These are phyloP conservation scores for Turritopsis rubra DNA, from an alignment of 30 jellyfish, hydroid and myxozoan genomes.

Conservation along the genomic window DNA sequence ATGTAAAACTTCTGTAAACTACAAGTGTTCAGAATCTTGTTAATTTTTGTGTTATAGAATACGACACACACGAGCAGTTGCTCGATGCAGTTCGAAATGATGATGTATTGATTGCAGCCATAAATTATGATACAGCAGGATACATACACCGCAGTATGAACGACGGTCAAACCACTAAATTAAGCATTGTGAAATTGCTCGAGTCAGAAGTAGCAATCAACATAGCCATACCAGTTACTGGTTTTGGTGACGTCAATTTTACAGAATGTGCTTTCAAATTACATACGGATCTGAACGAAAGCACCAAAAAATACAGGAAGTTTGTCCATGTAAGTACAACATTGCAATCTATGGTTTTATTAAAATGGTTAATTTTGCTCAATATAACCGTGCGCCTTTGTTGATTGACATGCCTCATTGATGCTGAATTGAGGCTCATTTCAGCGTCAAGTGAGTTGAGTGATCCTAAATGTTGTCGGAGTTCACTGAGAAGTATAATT, in stretches of 20 bases:
- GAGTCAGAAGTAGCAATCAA: neutral
- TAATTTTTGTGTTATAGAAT: neutral
- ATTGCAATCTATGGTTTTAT: neutral
- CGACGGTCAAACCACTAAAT: neutral
- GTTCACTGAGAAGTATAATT: too few species aligned
- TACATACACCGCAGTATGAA: slow-evolving; percentile 3
- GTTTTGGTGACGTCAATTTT: neutral
- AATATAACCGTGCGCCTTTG: too few species aligned
- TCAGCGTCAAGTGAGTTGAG: too few species aligned
- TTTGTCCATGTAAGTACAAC: neutral
- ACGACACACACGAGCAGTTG: neutral
- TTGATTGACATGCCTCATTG: too few species aligned
- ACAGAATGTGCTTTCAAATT: neutral
- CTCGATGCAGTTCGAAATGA: slow-evolving; percentile 21
- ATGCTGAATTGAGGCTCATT: too few species aligned
- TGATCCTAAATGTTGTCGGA: too few species aligned
- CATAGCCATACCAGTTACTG: neutral
- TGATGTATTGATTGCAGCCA: neutral
- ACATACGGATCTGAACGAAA: neutral
- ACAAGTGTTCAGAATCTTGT: neutral
- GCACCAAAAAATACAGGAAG: neutral
- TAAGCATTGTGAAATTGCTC: neutral
- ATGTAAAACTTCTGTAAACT: neutral
- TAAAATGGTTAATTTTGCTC: too few species aligned
- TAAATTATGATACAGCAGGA: neutral